Evolutionary conservation across 2,888 invertebrate genomes (phyloP).

Genomic region (Orchesella flavescens): DNA sequence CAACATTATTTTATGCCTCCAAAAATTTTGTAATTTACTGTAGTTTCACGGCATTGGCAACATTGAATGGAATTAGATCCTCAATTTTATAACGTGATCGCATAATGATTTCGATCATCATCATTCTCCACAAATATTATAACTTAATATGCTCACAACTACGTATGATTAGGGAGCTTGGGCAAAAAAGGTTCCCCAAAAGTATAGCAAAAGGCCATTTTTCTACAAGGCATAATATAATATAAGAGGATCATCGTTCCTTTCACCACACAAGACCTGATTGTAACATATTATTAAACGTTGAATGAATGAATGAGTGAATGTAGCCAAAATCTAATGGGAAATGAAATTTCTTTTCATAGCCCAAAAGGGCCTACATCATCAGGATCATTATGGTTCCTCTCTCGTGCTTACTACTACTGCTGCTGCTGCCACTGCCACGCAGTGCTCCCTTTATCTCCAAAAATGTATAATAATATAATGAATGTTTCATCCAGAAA

Average conservation of each 20-base stretch:
- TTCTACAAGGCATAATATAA: neutral
- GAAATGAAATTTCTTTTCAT: constrained; percentile 52
- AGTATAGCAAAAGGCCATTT: neutral
- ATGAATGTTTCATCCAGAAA: constrained; percentile 12
- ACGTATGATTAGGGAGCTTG: neutral
- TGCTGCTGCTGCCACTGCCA: too few species aligned
- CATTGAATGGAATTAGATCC: constrained; percentile 44
- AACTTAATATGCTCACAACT: neutral
- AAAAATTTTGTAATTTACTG: constrained; percentile 31
- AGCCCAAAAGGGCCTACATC: constrained; percentile 48
- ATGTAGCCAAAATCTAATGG: constrained; percentile 56
- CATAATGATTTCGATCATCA: constrained; percentile 44
- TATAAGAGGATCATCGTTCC: neutral
- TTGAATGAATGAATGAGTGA: constrained; percentile 21
- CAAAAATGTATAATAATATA: constrained; percentile 36
- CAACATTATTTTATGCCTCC: neutral
- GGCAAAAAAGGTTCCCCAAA: neutral
- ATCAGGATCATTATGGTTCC: constrained; percentile 53
- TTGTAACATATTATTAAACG: constrained; percentile 57
- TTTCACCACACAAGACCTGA: constrained; percentile 14
- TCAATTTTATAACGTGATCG: constrained; percentile 32
- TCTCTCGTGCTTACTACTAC: neutral
- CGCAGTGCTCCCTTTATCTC: neutral
- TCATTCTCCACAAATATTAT: constrained; percentile 9
- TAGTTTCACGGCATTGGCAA: constrained; percentile 52